Base-by-base conservation (phyloP, 2,113 vertebrate genomes). In the Solenodon paradoxus region DNA sequence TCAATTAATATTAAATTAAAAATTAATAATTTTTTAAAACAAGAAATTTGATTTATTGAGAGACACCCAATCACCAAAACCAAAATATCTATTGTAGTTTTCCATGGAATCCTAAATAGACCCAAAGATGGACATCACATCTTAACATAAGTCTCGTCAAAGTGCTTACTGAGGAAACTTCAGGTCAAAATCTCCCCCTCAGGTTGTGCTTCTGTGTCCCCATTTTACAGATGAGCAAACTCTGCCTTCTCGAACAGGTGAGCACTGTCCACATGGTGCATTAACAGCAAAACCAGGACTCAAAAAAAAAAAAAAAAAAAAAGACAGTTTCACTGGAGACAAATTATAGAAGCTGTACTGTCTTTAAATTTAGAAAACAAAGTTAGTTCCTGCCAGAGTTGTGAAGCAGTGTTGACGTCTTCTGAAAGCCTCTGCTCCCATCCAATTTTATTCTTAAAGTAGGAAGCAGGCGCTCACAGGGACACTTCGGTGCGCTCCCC, bases 311-410 rank as follows among this genome's bases (percentile, higher is more conserved):
- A 13, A 45, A 82, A 63, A 91, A 78, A 87, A 79, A 47, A 4
- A 30, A 30, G 30, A n/a, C 68, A 38, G 38, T 32, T 96, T 96
- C 85, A 68, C 4, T 69, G 90, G 90, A 92, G 94, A 94, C 75
- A 92, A 89, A 97, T 96, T 77, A 94, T 38, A 88, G 88, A 96
- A 96, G 72, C 93, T 72, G 74, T 49, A 22, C 72, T 80, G 64
- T 92, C 95, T 96, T 97, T 97, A 96, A 96, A 97, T 96, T 95
- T 96, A 96, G 95, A 96, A 95, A 96, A 96, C 92, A 97, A 90
- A 97, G 96, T 95, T 88, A 92, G 84, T 53, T 92, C 40, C 87
- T 89, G 71, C 87, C 83, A 85, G 93, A 61, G 80, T 68, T 64
- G 38, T 0, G 32, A 93, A 84, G 87, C 94, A 42, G 59, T 92